Evolutionary conservation across 2,888 invertebrate species (phyloP).

Genomic region (Melanotus villosus): DNA sequence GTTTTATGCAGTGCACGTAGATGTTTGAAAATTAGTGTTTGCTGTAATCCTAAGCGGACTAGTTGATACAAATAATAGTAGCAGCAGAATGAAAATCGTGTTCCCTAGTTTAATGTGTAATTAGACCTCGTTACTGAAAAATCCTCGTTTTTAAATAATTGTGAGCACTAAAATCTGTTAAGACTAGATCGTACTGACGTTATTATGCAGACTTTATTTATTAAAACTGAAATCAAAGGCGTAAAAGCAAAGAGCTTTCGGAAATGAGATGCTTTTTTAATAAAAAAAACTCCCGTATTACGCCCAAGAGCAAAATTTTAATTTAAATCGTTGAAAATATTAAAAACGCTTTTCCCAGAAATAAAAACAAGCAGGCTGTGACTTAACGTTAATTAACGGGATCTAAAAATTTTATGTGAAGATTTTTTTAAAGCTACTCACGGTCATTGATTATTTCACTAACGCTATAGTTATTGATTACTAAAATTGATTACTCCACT

Average conservation of each 20-base stretch:
- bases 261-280: too few species aligned
- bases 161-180: slow-evolving; percentile 23
- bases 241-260: neutral
- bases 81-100: neutral
- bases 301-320: too few species aligned
- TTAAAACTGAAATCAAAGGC: neutral
- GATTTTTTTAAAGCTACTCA: slow-evolving; percentile 19
- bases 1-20: neutral
- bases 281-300: too few species aligned
- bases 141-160: neutral
- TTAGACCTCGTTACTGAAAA: neutral
- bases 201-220: neutral
- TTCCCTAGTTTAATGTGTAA: neutral
- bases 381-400: neutral
- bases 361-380: too few species aligned
- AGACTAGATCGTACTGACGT: slow-evolving; percentile 19
- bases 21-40: neutral
- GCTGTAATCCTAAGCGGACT: slow-evolving; percentile 6
- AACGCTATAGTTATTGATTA: neutral
- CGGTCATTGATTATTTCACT: slow-evolving; percentile 4
- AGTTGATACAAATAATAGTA: slow-evolving; percentile 10
- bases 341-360: too few species aligned
- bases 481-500: slow-evolving; percentile 31
- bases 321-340: too few species aligned
- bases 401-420: neutral